Evolutionary conservation across 2,113 vertebrate species (phyloP).

Genomic region (Tichodroma muraria): DNA sequence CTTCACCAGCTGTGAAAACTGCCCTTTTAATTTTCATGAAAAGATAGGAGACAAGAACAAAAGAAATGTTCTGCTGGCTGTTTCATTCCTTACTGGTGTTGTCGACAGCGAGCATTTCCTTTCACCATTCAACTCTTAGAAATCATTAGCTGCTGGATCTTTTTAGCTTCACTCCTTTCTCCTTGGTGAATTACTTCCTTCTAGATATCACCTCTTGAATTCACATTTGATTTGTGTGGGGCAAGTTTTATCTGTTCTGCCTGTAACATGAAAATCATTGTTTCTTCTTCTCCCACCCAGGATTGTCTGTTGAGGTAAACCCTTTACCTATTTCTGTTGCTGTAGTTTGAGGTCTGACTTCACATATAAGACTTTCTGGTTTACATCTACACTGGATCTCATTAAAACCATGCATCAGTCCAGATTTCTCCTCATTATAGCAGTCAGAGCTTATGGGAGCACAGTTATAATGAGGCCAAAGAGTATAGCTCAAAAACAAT

Average conservation of each 20-base stretch:
- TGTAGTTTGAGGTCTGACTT: conserved; percentile 44
- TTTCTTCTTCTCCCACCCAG: not conserved
- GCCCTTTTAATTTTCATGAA: conserved; percentile 58
- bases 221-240: not conserved
- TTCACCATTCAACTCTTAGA: not conserved
- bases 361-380: conserved; percentile 27
- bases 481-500: conserved; percentile 58
- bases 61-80: conserved; percentile 27
- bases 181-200: not conserved
- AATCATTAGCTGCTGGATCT: not conserved
- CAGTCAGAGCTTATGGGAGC: conserved; percentile 53
- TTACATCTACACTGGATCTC: conserved; percentile 47
- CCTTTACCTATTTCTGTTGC: not conserved
- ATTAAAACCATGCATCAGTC: conserved; percentile 53
- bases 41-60: conserved; percentile 35
- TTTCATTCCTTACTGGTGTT: conserved; percentile 12
- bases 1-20: conserved; percentile 44
- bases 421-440: conserved; percentile 60
- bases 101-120: not conserved
- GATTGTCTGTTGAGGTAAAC: not conserved
- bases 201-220: not conserved
- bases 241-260: not conserved
- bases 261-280: not conserved
- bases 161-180: not conserved
- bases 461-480: conserved; percentile 68